These are phyloP conservation scores for Psylliodes chrysocephalus DNA, from an alignment of 2,888 invertebrate genomes.

Conservation along the genomic window DNA sequence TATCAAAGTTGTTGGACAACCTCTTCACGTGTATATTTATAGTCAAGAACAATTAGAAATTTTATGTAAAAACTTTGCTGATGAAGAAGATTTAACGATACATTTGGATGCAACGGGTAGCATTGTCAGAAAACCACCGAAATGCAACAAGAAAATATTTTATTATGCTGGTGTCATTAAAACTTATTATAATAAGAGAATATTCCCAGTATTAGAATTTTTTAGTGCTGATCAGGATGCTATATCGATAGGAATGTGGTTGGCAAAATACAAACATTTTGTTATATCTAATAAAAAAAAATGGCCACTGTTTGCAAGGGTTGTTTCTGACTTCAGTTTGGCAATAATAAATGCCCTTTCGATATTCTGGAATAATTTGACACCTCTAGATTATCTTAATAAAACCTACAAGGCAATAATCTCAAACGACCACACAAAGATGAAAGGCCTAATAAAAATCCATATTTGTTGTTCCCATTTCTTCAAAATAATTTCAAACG, in stretches of 20 bases:
- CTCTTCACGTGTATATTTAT: conserved; percentile 23
- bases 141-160: conserved; percentile 21
- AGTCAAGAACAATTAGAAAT: neutral
- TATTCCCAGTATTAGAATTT: conserved; percentile 19
- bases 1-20: conserved; percentile 16
- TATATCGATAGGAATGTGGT: conserved; percentile 17
- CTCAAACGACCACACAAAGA: neutral
- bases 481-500: conserved; percentile 1
- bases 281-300: neutral
- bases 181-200: conserved; percentile 11
- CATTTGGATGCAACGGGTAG: conserved; percentile 20
- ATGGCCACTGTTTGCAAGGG: conserved; percentile 21
- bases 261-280: conserved; percentile 17
- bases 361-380: conserved; percentile 14
- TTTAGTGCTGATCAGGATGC: conserved; percentile 17
- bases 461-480: conserved; percentile 11
- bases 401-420: neutral
- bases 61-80: too few species aligned
- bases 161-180: conserved; percentile 24
- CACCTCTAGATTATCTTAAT: conserved; percentile 5
- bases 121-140: conserved; percentile 5
- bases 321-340: conserved; percentile 19
- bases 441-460: neutral
- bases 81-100: too few species aligned
- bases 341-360: conserved; percentile 16